Evolutionary conservation across 2,797 vertebrate species (phyloP), one percentile per base, ranked within the genome.

Genomic region (Myiotriccus ornatus): DNA sequence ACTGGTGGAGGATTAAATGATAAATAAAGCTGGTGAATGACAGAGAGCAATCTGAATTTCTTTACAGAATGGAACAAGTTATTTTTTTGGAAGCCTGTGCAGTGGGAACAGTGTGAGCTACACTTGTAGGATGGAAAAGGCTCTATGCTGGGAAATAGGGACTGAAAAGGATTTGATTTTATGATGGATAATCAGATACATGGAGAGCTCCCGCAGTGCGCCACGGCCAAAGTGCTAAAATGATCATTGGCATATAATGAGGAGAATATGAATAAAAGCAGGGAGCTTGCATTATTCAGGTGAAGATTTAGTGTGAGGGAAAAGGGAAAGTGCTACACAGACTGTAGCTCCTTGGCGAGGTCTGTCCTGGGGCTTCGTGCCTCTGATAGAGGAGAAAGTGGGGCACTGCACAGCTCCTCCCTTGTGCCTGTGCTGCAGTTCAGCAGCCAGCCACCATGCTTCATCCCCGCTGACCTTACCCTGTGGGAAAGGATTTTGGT

Each of bases 111-210:
- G 32, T 57, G 32, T 87, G 71, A 95, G 30, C 60, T 75, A 71
- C 0, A 1, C 53, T 73, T 71, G 43, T 39, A 53, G 62, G 65
- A 69, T 81, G 76, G 82, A 85, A 93, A 62, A 76, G 74, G 32
- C 74, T 93, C 32, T 91, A 91, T 78, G 65, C 87, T 79, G 90
- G 39, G 91, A 89, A 94, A 76, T 4, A 82, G 43, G 47, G 69
- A 65, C 83, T 88, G 63, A 93, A 91, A 93, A 83, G 67, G 83
- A 81, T 84, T 95, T 93, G 77, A 91, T 94, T 91, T 94, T 87
- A 73, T 76, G 89, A 79, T 78, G 76, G 74, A 82, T 94, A 95
- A 95, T 93, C 91, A 90, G 64, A 92, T 90, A 90, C 77, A 86
- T 34, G 47, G 67, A 74, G 69, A 79, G 23, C 35, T 90, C 77